A percentile compares a stretch with the other conserved stretches of the same genome.
These are phyloP conservation scores for Vidua chalybeata DNA, from an alignment of 2,113 vertebrate genomes.

Conservation along the genomic window DNA sequence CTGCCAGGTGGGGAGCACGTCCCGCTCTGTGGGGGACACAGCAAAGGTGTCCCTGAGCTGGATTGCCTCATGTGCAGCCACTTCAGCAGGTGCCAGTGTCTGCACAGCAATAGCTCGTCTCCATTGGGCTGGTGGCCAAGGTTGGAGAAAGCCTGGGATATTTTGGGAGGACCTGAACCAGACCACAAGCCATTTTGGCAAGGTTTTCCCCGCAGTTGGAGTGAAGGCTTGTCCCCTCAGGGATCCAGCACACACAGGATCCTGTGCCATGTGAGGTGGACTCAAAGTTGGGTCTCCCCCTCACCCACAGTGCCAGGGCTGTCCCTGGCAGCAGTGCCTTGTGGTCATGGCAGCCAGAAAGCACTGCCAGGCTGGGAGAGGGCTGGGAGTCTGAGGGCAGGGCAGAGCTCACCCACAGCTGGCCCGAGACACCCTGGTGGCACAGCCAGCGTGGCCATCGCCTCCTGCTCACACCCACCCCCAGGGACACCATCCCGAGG, in stretches of 20 bases:
- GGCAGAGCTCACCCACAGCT: not conserved
- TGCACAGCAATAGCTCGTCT: not conserved
- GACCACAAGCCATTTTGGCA: not conserved
- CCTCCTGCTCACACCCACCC: not conserved
- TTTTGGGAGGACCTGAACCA: not conserved
- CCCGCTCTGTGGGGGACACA: not conserved
- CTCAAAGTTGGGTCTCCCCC: not conserved
- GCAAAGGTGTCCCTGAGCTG: not conserved
- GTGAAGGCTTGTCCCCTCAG: rapidly evolving
- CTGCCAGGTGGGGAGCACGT: not conserved
- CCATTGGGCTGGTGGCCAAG: rapidly evolving
- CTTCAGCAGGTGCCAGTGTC: rapidly evolving
- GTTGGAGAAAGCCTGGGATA: not conserved
- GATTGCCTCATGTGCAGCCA: not conserved
- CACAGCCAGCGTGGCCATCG: rapidly evolving
- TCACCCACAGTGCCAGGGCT: not conserved
- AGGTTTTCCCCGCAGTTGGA: rapidly evolving
- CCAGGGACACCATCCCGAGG: not conserved
- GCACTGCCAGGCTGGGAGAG: not conserved
- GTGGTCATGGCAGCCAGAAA: not conserved
- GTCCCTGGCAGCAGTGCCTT: not conserved
- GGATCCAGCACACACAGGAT: rapidly evolving
- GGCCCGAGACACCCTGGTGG: not conserved
- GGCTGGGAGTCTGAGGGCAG: not conserved
- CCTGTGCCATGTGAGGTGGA: rapidly evolving